A percentile compares a stretch with the other conserved stretches of the same genome.
These are phyloP conservation scores for Reticulitermes lucifugus DNA, from an alignment of 2,888 invertebrate species.

Conservation along the genomic window DNA sequence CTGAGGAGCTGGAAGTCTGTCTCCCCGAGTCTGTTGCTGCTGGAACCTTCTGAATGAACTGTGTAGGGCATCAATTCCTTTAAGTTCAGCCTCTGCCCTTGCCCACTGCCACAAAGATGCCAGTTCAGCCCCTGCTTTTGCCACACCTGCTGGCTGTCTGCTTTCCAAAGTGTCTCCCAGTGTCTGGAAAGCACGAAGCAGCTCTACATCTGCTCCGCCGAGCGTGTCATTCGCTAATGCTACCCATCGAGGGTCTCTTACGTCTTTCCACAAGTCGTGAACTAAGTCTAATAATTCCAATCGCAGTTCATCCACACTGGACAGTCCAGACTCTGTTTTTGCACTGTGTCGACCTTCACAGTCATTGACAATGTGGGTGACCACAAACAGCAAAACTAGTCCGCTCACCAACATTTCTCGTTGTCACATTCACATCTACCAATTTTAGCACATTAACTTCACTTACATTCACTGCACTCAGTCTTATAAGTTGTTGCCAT, in stretches of 20 bases:
- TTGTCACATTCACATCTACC: neutral
- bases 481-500: neutral
- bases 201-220: constrained; percentile 64
- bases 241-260: constrained; percentile 61
- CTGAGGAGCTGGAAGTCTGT: constrained; percentile 62
- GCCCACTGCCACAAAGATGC: constrained; percentile 71
- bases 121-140: constrained; percentile 45
- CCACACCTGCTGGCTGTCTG: constrained; percentile 42
- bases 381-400: neutral
- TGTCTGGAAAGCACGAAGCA: constrained; percentile 70
- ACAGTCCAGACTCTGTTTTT: constrained; percentile 30
- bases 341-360: constrained; percentile 6
- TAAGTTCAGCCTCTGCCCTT: constrained; percentile 71
- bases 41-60: constrained; percentile 74
- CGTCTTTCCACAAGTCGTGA: constrained; percentile 66
- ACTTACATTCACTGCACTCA: neutral
- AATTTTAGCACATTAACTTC: neutral
- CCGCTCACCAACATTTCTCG: constrained; percentile 1
- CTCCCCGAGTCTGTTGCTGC: constrained; percentile 59
- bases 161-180: constrained; percentile 68
- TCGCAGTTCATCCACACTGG: constrained; percentile 62
- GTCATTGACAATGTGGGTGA: neutral
- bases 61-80: constrained; percentile 74
- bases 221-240: constrained; percentile 48
- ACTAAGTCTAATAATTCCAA: constrained; percentile 71